These are phyloP conservation scores for Labeo calbasu DNA, from an alignment of 2,797 vertebrate species.

Conservation along the genomic window DNA sequence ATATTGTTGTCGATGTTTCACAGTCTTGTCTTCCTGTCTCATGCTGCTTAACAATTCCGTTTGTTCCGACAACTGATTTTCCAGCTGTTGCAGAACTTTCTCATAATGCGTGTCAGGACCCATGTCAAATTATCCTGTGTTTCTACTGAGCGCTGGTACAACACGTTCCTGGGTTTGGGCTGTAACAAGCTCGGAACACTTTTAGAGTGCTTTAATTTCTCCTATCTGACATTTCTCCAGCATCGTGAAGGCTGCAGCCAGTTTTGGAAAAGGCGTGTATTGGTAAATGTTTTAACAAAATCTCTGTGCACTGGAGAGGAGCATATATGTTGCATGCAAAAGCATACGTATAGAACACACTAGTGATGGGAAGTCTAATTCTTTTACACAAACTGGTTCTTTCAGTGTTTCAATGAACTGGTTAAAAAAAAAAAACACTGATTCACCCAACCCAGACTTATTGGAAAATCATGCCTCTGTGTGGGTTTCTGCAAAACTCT, in stretches of 20 bases:
- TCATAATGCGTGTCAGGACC: constrained; percentile 7
- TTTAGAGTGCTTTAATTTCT: neutral
- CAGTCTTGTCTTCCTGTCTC: neutral
- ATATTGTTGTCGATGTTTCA: neutral
- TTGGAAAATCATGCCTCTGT: too few species aligned
- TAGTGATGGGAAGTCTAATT: neutral
- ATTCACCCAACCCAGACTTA: too few species aligned
- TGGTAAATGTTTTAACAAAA: constrained; percentile 19
- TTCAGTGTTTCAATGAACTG: too few species aligned
- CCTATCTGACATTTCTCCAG: neutral
- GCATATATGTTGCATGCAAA: neutral
- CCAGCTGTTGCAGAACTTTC: constrained; percentile 18
- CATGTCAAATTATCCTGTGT: constrained; percentile 9
- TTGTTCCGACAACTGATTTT: constrained; percentile 25
- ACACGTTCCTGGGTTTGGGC: neutral
- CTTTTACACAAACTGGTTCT: neutral
- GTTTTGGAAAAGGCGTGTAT: neutral
- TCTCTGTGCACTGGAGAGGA: neutral
- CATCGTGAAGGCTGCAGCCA: neutral
- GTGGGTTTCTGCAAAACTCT: too few species aligned
- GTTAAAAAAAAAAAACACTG: too few species aligned
- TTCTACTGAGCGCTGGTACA: constrained; percentile 10
- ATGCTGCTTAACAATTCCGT: constrained; percentile 30
- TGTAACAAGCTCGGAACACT: constrained; percentile 5
- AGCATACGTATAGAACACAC: neutral